Evolutionary conservation across 1,140 invertebrate species (phyloP), one percentile per base, ranked within the genome.

Genomic region (Euwallacea similis): DNA sequence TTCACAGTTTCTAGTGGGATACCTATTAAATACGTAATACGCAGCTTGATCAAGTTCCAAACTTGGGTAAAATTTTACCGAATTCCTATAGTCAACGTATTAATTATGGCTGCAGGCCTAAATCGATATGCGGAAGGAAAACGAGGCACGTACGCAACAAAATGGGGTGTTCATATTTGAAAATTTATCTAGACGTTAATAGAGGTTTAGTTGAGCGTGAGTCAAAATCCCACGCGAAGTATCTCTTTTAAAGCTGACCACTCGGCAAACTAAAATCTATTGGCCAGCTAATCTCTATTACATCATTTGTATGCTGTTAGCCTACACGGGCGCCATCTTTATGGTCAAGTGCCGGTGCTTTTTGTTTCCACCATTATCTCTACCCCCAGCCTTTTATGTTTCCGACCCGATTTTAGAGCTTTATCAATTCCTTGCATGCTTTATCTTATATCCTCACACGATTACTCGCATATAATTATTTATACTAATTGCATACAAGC

Each of bases 281-380:
- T 62, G 67, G 59, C n/a, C 7, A 55, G 61, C 61, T 70, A 63
- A 70, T 70, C 68, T 62, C 68, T 64, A 63, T 70, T 70, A 64
- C 68, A 11, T 70, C 60, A 70, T 70, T 70, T 64, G 68, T 70
- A 70, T 70, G 58, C 68, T 50, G 68, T 69, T 62, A 61, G 44
- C 60, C 59, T 47, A 42, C 59, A 21, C 11, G 59, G 50, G 53
- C n/a, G 60, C 60, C 68, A 69, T 69, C 67, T 69, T 69, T 69
- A 69, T 69, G 67, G 67, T 62, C 58, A 69, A 69, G 67, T 69
- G 67, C 13, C 16, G 16, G 41, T 68, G 55, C 66, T 68, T 68
- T 61, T 68, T 68, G 66, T 69, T 69, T 44, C 15, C 59, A 8
- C 42, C 42, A 69, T 69, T 69, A 69, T 69, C 58, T 69, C 41